Conservation (phyloP, 1,140 invertebrate species). For the Teleopsis dalmanni region DNA sequence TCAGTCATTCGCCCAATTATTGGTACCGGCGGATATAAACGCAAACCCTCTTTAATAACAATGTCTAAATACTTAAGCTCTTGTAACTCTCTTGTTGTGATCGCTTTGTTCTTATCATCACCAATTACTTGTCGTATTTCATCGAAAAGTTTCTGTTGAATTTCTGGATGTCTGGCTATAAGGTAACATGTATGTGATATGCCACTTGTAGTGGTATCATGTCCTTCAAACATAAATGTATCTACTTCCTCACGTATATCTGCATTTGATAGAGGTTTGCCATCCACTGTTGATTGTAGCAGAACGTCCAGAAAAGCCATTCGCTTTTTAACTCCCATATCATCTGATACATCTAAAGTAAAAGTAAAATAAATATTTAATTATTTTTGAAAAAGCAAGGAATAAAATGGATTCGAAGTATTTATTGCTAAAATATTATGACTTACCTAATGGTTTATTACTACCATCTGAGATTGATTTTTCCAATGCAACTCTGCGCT, state of each 20-base stretch:
- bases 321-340: constrained; percentile 49
- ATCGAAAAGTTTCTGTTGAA: constrained; percentile 53
- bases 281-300: constrained; percentile 54
- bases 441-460: too few species aligned
- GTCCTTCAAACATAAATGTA: constrained; percentile 72
- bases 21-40: constrained; percentile 61
- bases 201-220: constrained; percentile 59
- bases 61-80: constrained; percentile 45
- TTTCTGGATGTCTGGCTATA: constrained; percentile 49
- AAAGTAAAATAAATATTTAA: too few species aligned
- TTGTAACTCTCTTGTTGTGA: constrained; percentile 13
- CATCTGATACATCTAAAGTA: too few species aligned
- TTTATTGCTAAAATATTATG: too few species aligned
- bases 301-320: constrained; percentile 71
- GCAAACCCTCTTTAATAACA: constrained; percentile 55
- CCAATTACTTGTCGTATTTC: constrained; percentile 54
- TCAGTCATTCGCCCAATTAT: constrained; percentile 52
- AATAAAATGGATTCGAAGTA: too few species aligned
- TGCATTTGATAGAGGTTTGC: constrained; percentile 50
- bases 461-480: too few species aligned
- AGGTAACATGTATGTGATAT: constrained; percentile 51
- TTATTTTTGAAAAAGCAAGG: too few species aligned
- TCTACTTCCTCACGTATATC: constrained; percentile 67
- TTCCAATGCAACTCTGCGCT: constrained; percentile 36
- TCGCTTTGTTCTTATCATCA: constrained; percentile 16